Evolutionary conservation across 2,888 invertebrate species (phyloP), one percentile per base, ranked within the genome.

Genomic region (Cerastis rubricosa): DNA sequence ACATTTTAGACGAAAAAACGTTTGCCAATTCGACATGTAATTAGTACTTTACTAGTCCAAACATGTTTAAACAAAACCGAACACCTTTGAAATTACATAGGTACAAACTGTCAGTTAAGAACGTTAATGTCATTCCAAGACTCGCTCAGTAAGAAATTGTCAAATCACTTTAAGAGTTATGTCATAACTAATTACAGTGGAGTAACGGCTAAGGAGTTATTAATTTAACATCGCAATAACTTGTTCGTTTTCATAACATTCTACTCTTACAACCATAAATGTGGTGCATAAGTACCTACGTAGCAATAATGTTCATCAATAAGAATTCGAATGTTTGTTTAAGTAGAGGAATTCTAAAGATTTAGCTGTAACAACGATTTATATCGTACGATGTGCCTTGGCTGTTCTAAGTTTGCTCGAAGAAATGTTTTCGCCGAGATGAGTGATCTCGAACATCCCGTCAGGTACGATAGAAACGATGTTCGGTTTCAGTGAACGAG

Each of bases 141-240:
- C 47, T 29, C 43, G 47, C 43, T 19, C n/a, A 29, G 67, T 69
- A 80, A 80, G 69, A 82, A 84, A 83, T 76, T 84, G 69, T 82
- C 81, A 83, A 83, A 81, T 87, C 77, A 83, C 61, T 83, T 61
- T 66, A 76, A 61, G 57, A 64, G 77, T 88, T 86, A 89, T 81
- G 71, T 81, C 78, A 84, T 74, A 74, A 69, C 67, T 83, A 88
- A 89, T 88, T 81, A 81, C 59, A 69, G 69, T 73, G 14, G 57
- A 83, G 71, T 81, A 81, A 73, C 83, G 54, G 66, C 71, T 83
- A 35, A 74, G 64, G 35, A 66, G 66, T 80, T 85, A 84, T 82
- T 85, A 81, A 85, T 87, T 88, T 82, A 35, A 78, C 77, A 85
- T 79, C 47, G 81, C 80, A 78, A 76, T 76, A 81, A 81, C 82